Percentiles rank a stretch among this genome's conserved stretches.
phyloP scores from a whole-genome alignment of 1,140 invertebrate genomes.

The Paraescarpia echinospica region DNA sequence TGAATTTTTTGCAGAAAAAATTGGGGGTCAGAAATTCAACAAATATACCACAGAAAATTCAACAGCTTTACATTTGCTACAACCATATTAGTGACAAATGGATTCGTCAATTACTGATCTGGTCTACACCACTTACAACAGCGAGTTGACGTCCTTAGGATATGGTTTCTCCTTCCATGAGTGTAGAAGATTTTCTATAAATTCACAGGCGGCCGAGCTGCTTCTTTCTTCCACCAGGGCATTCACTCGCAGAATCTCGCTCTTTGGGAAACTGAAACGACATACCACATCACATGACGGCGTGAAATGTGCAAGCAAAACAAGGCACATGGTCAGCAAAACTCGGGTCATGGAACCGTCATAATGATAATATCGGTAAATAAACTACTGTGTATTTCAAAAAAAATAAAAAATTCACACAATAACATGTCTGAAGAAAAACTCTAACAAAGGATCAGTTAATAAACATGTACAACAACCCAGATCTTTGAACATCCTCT shows the following conservation, averaged over 20 bases:
- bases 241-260: constrained; percentile 42
- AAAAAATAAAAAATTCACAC: not conserved
- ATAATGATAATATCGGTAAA: not conserved
- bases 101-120: too few relatives aligned
- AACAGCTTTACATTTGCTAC: too few relatives aligned
- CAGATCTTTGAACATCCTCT: too few relatives aligned
- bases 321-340: not conserved
- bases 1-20: too few relatives aligned
- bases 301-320: too few relatives aligned
- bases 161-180: constrained; percentile 14
- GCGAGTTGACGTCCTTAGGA: not conserved
- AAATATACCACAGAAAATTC: too few relatives aligned
- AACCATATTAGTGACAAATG: too few relatives aligned
- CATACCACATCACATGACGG: too few relatives aligned
- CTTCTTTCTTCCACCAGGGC: constrained; percentile 35
- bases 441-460: too few relatives aligned
- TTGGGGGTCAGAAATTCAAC: too few relatives aligned
- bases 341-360: not conserved
- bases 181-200: constrained; percentile 11
- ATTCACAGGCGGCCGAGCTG: constrained; percentile 13
- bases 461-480: too few relatives aligned
- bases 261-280: constrained; percentile 43
- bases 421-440: too few relatives aligned
- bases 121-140: not conserved
- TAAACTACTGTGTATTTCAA: not conserved